A percentile compares a stretch with the other conserved stretches of the same genome.
phyloP scores from a whole-genome alignment of 2,797 vertebrate species.

The Pseudomugil tenellus region DNA sequence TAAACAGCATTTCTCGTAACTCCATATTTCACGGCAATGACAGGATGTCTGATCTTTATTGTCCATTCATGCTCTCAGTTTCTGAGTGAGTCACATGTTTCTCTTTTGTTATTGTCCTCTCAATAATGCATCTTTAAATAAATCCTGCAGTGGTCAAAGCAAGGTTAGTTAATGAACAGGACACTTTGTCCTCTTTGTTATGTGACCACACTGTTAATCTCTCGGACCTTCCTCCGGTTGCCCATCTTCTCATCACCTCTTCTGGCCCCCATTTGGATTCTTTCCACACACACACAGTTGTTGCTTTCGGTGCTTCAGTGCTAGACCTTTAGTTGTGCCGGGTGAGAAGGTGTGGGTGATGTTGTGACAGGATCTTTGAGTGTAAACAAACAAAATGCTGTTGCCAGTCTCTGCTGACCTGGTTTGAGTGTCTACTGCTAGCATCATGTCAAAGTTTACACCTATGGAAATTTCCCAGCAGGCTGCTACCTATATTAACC shows the following conservation, averaged over 20 bases:
- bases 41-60: constrained; percentile 10
- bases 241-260: constrained; percentile 25
- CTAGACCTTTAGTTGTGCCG: constrained; percentile 43
- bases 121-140: neutral
- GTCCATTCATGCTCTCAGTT: constrained; percentile 3
- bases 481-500: neutral
- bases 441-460: constrained; percentile 52
- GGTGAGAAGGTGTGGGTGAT: constrained; percentile 50
- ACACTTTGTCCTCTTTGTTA: constrained; percentile 11
- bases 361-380: constrained; percentile 29
- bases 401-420: constrained; percentile 48
- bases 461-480: constrained; percentile 19
- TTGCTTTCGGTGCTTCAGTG: constrained; percentile 42
- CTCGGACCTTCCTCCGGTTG: constrained; percentile 14
- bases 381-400: constrained; percentile 51
- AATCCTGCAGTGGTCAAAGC: constrained; percentile 9
- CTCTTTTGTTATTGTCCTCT: neutral
- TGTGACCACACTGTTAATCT: constrained; percentile 8
- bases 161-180: constrained; percentile 19
- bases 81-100: neutral
- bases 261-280: constrained; percentile 42
- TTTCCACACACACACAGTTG: constrained; percentile 46
- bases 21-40: neutral
- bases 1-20: neutral
- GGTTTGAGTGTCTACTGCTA: constrained; percentile 23